phyloP scores from a whole-genome alignment of 2,797 vertebrate genomes.

The Sebastes vulpes region DNA sequence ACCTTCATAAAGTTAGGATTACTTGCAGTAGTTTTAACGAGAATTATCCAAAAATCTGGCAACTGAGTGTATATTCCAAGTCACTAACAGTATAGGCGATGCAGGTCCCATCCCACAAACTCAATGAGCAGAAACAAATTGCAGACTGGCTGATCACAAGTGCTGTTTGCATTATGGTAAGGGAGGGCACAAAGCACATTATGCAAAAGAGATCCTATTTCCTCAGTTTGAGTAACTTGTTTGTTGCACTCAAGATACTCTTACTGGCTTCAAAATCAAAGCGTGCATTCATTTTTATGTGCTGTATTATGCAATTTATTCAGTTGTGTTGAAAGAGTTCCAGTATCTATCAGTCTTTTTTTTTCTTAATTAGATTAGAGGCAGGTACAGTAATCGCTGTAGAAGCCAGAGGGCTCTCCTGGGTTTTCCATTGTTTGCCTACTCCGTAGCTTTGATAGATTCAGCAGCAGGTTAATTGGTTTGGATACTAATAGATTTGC shows the following conservation, averaged over 20 bases:
- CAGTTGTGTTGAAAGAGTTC: constrained; percentile 14
- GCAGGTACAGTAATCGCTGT: constrained; percentile 28
- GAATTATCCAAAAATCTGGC: not conserved
- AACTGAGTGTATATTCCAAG: not conserved
- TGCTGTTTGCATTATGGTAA: not conserved
- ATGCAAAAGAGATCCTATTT: constrained; percentile 7
- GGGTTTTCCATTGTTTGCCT: constrained; percentile 38
- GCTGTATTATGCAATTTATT: constrained; percentile 15
- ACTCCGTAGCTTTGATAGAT: constrained; percentile 44
- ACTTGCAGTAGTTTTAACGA: not conserved
- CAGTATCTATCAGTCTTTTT: constrained; percentile 11
- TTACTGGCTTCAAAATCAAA: constrained; percentile 1
- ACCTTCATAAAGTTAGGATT: not conserved
- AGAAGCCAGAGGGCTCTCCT: constrained; percentile 12
- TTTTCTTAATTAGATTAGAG: constrained; percentile 56
- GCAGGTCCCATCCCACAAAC: constrained; percentile 3
- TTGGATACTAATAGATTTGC: constrained; percentile 62
- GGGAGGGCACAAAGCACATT: not conserved
- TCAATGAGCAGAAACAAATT: constrained; percentile 42
- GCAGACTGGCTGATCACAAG: constrained; percentile 1
- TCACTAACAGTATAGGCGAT: not conserved
- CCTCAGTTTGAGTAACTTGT: constrained; percentile 17
- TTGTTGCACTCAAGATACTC: not conserved
- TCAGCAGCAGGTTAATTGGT: constrained; percentile 65
- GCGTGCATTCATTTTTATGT: not conserved